A percentile compares a stretch with the other conserved stretches of the same genome.
Evolutionary conservation across 1,140 invertebrate genomes (phyloP).

Genomic region (Drosophila fuyamai): DNA sequence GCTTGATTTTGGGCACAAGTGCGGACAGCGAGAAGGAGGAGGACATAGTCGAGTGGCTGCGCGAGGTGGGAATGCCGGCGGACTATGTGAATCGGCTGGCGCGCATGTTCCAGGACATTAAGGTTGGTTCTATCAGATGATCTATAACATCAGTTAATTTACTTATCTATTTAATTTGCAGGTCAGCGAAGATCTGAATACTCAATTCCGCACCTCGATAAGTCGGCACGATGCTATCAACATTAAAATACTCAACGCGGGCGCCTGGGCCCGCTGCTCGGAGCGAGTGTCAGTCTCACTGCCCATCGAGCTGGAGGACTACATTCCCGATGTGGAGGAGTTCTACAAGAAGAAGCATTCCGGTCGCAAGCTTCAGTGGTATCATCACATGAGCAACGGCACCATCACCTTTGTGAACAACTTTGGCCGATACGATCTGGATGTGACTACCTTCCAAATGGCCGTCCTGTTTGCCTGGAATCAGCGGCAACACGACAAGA

Average conservation of each 20-base stretch:
- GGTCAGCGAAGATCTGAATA: conserved; percentile 97
- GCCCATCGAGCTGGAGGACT: conserved; percentile 98
- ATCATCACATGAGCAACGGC: conserved; percentile 99
- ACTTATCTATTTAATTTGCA: conserved; percentile 1
- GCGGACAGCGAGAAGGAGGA: conserved; percentile 99
- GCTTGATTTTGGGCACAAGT: conserved; percentile 96
- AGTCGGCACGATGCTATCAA: conserved; percentile 90
- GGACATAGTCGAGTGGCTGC: conserved; percentile 98
- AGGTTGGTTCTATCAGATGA: conserved; percentile 87
- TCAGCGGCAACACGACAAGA: conserved; percentile 95
- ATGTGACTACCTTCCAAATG: conserved; percentile 99
- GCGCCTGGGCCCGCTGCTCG: conserved; percentile 97
- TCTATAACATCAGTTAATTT: not conserved
- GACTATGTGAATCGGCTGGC: conserved; percentile 99
- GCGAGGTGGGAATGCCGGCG: conserved; percentile 99
- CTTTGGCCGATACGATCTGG: conserved; percentile 97
- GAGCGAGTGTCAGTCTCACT: conserved; percentile 97
- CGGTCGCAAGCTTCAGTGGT: conserved; percentile 99
- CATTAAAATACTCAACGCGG: conserved; percentile 98
- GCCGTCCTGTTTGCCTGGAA: conserved; percentile 99
- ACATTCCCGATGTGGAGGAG: conserved; percentile 98
- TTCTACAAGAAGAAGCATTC: conserved; percentile 98
- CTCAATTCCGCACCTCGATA: conserved; percentile 92
- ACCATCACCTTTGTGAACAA: conserved; percentile 98
- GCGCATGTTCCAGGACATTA: conserved; percentile 99